Evolutionary conservation across 2,113 vertebrate genomes (phyloP).

Genomic region (Oreochromis tanganicae): DNA sequence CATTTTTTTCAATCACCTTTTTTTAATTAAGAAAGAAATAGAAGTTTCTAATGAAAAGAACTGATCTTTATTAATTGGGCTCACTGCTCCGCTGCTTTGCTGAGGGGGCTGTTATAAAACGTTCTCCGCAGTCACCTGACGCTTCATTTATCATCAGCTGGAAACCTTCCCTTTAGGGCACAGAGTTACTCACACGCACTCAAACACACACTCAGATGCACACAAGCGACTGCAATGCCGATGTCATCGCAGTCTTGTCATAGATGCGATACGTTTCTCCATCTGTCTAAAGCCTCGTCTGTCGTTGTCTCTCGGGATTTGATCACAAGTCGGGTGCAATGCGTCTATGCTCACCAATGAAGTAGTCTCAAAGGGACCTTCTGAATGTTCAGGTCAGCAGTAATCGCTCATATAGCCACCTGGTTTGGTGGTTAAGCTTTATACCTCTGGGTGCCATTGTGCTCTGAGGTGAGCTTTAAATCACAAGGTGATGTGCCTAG

Average conservation of each 20-base stretch:
- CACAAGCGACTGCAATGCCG: not conserved
- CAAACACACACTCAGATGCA: not conserved
- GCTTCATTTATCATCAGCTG: constrained; percentile 56
- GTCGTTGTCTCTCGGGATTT: constrained; percentile 23
- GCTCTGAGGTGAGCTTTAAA: constrained; percentile 17
- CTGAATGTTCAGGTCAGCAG: not conserved
- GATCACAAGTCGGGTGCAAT: constrained; percentile 8
- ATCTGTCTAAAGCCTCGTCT: not conserved
- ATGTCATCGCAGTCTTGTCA: not conserved
- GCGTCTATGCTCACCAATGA: not conserved
- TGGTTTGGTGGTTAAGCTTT: not conserved
- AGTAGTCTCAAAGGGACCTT: not conserved
- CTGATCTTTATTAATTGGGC: constrained; percentile 68
- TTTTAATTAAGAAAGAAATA: constrained; percentile 62
- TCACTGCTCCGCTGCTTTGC: constrained; percentile 47
- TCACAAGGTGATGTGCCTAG: constrained; percentile 9
- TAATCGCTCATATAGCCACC: not conserved
- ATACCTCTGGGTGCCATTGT: constrained; percentile 30
- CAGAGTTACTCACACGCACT: not conserved
- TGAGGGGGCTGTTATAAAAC: constrained; percentile 54
- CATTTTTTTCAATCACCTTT: constrained; percentile 30
- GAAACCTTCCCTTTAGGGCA: constrained; percentile 31
- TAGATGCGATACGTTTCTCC: not conserved
- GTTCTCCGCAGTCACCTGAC: constrained; percentile 33
- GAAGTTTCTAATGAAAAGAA: constrained; percentile 36